phyloP scores from a whole-genome alignment of 37 sponge, comb jelly and placozoan species.

The Cliona cf. orientalis region DNA sequence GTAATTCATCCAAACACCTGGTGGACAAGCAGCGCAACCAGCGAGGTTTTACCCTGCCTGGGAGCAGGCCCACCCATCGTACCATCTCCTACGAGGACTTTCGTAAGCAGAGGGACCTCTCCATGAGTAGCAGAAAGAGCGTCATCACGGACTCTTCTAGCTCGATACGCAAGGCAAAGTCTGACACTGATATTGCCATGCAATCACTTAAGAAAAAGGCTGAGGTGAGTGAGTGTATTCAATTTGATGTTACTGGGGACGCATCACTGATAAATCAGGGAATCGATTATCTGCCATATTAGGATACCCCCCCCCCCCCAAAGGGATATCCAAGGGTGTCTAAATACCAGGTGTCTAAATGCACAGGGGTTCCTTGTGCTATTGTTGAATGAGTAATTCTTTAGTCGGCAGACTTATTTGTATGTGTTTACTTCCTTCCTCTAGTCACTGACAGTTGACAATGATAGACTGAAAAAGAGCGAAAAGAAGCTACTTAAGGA shows the following conservation, averaged over 20 bases:
- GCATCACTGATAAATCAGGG: neutral
- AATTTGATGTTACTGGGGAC: no score
- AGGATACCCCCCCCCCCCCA: neutral
- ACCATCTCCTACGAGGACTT: slow-evolving; percentile 57
- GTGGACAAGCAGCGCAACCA: slow-evolving; percentile 20
- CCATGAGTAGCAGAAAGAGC: slow-evolving; percentile 26
- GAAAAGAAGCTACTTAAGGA: slow-evolving; percentile 79
- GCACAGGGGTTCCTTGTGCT: no score
- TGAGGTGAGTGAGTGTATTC: slow-evolving; percentile 44
- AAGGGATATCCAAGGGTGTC: no score
- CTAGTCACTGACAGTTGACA: slow-evolving; percentile 62
- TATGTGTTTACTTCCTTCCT: neutral
- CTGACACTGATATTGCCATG: slow-evolving; percentile 55
- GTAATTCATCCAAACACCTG: no score
- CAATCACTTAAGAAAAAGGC: slow-evolving; percentile 59
- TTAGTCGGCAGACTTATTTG: neutral
- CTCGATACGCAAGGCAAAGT: slow-evolving; percentile 64
- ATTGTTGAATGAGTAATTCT: no score
- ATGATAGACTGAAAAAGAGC: slow-evolving; percentile 50
- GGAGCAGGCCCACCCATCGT: neutral
- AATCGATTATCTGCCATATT: neutral
- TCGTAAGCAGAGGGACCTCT: slow-evolving; percentile 28
- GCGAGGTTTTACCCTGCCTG: slow-evolving; percentile 29
- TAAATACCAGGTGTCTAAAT: no score
- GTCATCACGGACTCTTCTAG: neutral